phyloP scores from a whole-genome alignment of 2,113 vertebrate species.

The Lepisosteus osseus region DNA sequence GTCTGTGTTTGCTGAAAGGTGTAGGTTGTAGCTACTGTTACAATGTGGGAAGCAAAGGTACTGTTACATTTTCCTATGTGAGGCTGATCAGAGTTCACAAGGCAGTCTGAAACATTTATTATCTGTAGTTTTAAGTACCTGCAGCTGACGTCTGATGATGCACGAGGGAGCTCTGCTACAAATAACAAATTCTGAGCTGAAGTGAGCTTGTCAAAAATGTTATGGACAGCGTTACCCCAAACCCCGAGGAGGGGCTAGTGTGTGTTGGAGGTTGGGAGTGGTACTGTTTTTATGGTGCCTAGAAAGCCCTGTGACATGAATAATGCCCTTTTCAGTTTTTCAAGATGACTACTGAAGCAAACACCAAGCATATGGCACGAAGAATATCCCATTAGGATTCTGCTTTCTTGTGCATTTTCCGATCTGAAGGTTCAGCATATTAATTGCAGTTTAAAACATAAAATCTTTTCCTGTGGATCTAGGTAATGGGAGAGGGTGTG shows the following conservation, averaged over 20 bases:
- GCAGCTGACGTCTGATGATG: background rate
- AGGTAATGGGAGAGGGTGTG: no score
- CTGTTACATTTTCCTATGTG: no score
- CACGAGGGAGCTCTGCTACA: background rate
- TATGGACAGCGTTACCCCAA: background rate
- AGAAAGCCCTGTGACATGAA: background rate
- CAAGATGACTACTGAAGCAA: background rate
- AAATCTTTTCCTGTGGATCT: no score
- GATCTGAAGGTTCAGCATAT: background rate
- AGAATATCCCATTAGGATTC: background rate
- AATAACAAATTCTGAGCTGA: background rate
- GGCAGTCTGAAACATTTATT: background rate
- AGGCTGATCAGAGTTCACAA: background rate
- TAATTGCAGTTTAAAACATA: background rate
- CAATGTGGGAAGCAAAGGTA: no score
- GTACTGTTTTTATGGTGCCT: background rate
- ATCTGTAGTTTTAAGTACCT: background rate
- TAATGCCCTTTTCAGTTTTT: background rate
- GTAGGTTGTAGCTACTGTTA: no score
- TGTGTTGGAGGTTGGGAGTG: background rate
- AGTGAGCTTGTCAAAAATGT: constrained; percentile 3
- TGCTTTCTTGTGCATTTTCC: background rate
- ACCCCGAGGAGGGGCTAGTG: background rate
- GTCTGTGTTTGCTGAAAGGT: no score
- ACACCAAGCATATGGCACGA: background rate